Evolutionary conservation across 2,888 invertebrate species (phyloP), one percentile per base, ranked within the genome.

Genomic region (Cheilosia variabilis): DNA sequence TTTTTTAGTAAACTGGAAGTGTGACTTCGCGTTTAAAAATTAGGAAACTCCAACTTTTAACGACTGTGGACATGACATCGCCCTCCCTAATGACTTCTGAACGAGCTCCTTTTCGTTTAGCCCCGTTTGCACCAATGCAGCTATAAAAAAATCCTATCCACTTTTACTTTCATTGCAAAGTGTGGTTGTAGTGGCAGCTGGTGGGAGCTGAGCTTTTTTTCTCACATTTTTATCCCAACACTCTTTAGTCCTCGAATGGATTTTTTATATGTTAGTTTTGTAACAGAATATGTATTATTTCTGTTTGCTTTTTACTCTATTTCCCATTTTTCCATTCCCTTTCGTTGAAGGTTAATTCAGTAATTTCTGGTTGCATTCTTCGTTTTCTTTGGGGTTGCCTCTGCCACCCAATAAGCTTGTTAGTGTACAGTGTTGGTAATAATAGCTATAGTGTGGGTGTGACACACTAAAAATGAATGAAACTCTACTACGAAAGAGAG

Each of bases 291-390:
- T 80, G 62, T 84, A 63, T 57, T 27, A 71, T 53, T 50, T 68
- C 31, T 31, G 31, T 2, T 31, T 31, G 9, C 31, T 73, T 75
- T 71, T 68, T 75, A 65, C 79, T 84, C 79, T 69, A 63, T 79
- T 79, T 73, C n/a, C 63, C 50, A 75, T 69, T 79, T 66, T 58
- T 72, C 76, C 81, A 81, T 81, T 86, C 86, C 37, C 86, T 86
- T 86, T 86, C 81, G 81, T 81, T 81, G 86, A 86, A 86, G 86
- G 86, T 86, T 86, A 86, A 86, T 86, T 86, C 81, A 81, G 86
- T 86, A 86, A 86, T 86, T 86, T 86, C 86, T 86, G 86, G 81
- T 86, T 86, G 86, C 81, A 86, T 60, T 86, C 81, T 50, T 34
- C 41, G 65, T 62, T 58, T 43, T 34, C 45, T 66, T 55, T 69